Conservation (phyloP, 2,113 vertebrate genomes). For the Lontra canadensis region DNA sequence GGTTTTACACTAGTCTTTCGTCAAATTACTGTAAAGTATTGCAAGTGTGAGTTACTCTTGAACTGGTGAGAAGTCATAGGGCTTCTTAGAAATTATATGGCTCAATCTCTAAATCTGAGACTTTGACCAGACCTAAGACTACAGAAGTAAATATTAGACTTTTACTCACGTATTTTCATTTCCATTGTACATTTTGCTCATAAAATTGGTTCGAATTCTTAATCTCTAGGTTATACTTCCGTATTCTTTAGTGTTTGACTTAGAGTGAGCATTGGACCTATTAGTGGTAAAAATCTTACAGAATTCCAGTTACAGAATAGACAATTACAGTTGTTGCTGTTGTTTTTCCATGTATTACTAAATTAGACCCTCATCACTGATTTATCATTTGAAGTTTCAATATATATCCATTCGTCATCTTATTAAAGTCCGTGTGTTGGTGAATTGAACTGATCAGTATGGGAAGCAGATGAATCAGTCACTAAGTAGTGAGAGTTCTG, state of each 20-base stretch:
- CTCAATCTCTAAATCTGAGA: not conserved
- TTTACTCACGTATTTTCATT: constrained; percentile 7
- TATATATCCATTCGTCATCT: not conserved
- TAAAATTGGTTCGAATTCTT: constrained; percentile 13
- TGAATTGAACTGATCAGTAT: not conserved
- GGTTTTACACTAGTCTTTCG: not conserved
- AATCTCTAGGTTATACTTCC: not conserved
- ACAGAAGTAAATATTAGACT: not conserved
- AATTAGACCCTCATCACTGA: not conserved
- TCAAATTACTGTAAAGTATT: not conserved
- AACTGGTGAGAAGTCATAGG: not conserved
- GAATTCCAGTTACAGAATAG: not conserved
- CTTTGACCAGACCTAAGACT: not conserved
- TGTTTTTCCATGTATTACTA: constrained; percentile 17
- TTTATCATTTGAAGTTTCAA: not conserved
- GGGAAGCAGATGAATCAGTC: not conserved
- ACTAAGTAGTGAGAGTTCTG: not conserved
- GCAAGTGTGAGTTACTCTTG: constrained; percentile 3
- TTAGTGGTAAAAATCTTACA: not conserved
- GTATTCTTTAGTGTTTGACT: constrained; percentile 7
- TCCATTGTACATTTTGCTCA: not conserved
- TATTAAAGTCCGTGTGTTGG: not conserved
- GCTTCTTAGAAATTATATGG: not conserved
- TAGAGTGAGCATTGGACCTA: not conserved
- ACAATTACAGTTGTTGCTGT: not conserved